Evolutionary conservation across 2,888 invertebrate species (phyloP).

Genomic region (Leucophora obtusa): DNA sequence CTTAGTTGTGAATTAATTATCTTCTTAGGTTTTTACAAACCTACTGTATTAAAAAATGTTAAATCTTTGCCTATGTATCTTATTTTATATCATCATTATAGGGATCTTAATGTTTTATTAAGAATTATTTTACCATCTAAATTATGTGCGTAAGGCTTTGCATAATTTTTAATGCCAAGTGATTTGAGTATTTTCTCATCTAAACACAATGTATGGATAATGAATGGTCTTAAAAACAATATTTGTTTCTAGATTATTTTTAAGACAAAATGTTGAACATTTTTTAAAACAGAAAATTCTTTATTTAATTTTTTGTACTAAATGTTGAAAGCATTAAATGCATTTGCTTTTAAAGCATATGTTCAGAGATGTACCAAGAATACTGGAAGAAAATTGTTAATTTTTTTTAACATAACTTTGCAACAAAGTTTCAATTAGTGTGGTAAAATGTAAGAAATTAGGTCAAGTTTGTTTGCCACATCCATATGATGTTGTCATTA

Average conservation of each 20-base stretch:
- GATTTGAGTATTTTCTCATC: background rate
- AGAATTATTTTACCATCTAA: background rate
- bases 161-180: conserved; percentile 27
- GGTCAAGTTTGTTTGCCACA: too few species aligned
- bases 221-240: background rate
- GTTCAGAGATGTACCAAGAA: too few species aligned
- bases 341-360: background rate
- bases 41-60: background rate
- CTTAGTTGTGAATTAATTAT: background rate
- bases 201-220: background rate
- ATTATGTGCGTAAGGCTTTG: conserved; percentile 13
- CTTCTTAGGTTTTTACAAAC: background rate
- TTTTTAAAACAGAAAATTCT: background rate
- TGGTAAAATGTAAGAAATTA: too few species aligned
- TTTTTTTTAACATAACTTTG: too few species aligned
- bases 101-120: background rate
- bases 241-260: background rate
- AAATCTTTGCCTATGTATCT: background rate
- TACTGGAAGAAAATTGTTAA: too few species aligned
- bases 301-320: background rate
- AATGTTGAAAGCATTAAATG: background rate
- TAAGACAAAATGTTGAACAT: background rate
- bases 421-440: too few species aligned
- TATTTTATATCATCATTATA: background rate
- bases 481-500: too few species aligned